These are phyloP conservation scores for Panagrolaimus sp. DNA, from an alignment of 1,140 invertebrate genomes.

Conservation along the genomic window DNA sequence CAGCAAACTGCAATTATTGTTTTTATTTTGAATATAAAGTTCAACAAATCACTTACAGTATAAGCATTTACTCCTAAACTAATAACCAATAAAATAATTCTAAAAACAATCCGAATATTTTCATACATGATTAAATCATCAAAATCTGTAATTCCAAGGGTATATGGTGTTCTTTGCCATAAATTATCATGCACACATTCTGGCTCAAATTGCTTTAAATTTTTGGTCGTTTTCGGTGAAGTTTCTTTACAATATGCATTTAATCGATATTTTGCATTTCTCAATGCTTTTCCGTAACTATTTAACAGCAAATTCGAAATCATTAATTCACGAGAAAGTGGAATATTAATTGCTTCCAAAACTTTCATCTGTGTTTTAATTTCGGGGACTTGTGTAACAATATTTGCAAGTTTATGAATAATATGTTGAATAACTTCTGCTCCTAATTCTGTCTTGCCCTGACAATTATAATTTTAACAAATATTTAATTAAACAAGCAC, in stretches of 20 bases:
- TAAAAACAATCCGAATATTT: not conserved
- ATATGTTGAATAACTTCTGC: too few species aligned
- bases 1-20: not conserved
- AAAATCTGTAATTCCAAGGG: not conserved
- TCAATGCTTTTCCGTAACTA: not conserved
- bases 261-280: not conserved
- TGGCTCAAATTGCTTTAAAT: not conserved
- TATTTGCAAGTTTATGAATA: too few species aligned
- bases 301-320: conserved; percentile 7
- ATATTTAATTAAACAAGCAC: too few species aligned
- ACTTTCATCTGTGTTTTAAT: too few species aligned
- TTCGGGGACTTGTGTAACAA: too few species aligned
- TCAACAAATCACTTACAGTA: not conserved
- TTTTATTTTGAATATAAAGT: not conserved
- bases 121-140: not conserved
- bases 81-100: not conserved
- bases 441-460: too few species aligned
- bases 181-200: not conserved
- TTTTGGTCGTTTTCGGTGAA: not conserved
- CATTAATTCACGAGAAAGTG: not conserved
- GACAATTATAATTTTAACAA: too few species aligned
- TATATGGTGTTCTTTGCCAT: not conserved
- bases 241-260: not conserved
- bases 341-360: too few species aligned
- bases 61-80: not conserved